Conservation (phyloP, 2,113 vertebrate species). For the Phodopus roborovskii region DNA sequence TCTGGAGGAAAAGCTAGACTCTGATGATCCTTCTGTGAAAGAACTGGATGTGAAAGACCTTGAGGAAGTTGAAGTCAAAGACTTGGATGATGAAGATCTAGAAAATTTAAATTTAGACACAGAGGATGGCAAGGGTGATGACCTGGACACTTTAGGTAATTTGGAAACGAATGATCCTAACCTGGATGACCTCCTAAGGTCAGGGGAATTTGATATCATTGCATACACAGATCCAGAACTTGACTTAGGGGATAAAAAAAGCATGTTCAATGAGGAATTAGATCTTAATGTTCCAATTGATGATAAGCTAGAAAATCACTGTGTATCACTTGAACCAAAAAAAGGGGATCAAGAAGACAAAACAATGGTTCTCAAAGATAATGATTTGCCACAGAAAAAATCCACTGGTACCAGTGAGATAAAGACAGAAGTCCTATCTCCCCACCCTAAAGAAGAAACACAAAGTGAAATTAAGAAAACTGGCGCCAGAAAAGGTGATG, state of each 20-base stretch:
- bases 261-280: slow-evolving; percentile 97
- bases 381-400: slow-evolving; percentile 83
- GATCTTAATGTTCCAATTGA: slow-evolving; percentile 93
- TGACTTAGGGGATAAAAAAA: slow-evolving; percentile 96
- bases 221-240: slow-evolving; percentile 98
- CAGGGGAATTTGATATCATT: slow-evolving; percentile 97
- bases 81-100: slow-evolving; percentile 96
- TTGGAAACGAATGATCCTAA: slow-evolving; percentile 96
- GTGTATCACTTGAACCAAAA: slow-evolving; percentile 80
- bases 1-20: slow-evolving; percentile 95
- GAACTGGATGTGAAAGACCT: slow-evolving; percentile 95
- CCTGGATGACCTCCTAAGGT: slow-evolving; percentile 95
- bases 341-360: slow-evolving; percentile 83
- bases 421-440: slow-evolving; percentile 87
- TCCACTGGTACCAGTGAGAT: slow-evolving; percentile 78
- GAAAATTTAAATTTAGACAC: slow-evolving; percentile 96
- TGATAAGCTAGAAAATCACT: slow-evolving; percentile 88
- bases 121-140: slow-evolving; percentile 97
- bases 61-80: slow-evolving; percentile 94
- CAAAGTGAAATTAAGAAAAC: slow-evolving; percentile 85
- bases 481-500: slow-evolving; percentile 63
- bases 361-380: slow-evolving; percentile 70
- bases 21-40: slow-evolving; percentile 95
- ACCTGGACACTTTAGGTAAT: slow-evolving; percentile 91
- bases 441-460: slow-evolving; percentile 81